Base-by-base conservation (phyloP, 2,888 invertebrate species). In the Rhyacophila evoluta region DNA sequence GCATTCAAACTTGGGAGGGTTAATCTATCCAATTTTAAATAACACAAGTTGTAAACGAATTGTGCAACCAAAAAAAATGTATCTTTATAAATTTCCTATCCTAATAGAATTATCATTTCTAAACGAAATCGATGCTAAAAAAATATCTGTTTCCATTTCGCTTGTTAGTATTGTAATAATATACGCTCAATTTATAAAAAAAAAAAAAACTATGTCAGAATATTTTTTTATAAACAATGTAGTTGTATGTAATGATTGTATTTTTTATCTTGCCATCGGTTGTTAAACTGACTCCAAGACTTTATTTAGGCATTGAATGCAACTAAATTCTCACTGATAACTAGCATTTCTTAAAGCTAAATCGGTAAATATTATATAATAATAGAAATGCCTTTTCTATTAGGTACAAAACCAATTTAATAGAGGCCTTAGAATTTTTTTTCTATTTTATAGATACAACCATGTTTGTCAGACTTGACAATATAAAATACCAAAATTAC, bases 381-480 rank as follows among this genome's bases (percentile, higher is more conserved):
- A 25, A 55, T 55, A 25, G 55, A 25, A 19, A 25, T 19, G 25
- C 55, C 55, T 55, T 55, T 12, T 25, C 55, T 55, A 55, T 25
- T 25, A 55, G 55, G 55, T 55, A 55, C 25, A 55, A 41, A 55
- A 55, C 15, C 55, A 55, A 55, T 55, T 55, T 55, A 55, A 8
- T 55, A 55, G 19, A 55, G 55, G 55, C 55, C 55, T 55, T 55
- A 55, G 55, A 6, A 19, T 55, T 55, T 25, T 55, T 39, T 41
- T 41, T 41, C 41, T 41, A 41, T 15, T 19, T 41, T 19, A 6
- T 41, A 19, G 41, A 41, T 6, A 41, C 12, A 41, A 41, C 41
- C 15, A 41, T 41, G 3, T 55, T 19, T 55, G 19, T 55, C 19
- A 8, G 41, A 41, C 2, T 41, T 15, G 8, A 15, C 4, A 41